Evolutionary conservation across 2,797 vertebrate genomes (phyloP), one percentile per base, ranked within the genome.

Genomic region (Darevskia nairensis): DNA sequence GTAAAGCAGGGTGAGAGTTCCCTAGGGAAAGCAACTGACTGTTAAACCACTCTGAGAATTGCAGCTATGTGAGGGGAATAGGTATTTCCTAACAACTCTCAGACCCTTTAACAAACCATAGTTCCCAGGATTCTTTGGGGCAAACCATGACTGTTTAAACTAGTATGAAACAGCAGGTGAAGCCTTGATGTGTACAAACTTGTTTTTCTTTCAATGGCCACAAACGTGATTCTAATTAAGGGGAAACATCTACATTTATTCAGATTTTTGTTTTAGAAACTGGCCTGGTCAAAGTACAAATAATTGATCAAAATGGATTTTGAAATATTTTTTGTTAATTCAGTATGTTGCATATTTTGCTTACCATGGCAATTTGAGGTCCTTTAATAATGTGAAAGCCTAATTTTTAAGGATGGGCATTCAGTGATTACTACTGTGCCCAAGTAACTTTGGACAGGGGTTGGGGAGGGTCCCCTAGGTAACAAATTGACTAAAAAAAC

Each of bases 261-360:
- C 89, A 92, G 87, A 87, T 39, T 84, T 46, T 91, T 89, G 84
- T 86, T 79, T 85, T 91, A 90, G 84, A 94, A 90, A 66, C 25
- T 79, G 88, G 35, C 17, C 50, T 81, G 59, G 80, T 86, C 4
- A 81, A 71, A 87, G 46, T 71, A 92, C 13, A 89, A 92, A 85
- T 77, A 44, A 1, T 3, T 78, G 21, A 84, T 81, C 11, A 79
- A 83, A 90, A 68, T 86, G 21, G 84, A 85, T 91, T 68, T 76
- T 80, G 88, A 80, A 91, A 85, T 88, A 81, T 66, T 93, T 95
- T 50, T 77, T 1, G 0, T 83, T 59, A 86, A 90, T 90, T 69
- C 72, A 75, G 41, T 23, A 23, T 90, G 88, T 89, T 95, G 87
- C 93, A 94, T 92, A 89, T 91, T 90, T 89, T 0, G 5, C 69